phyloP scores from a whole-genome alignment of 2,113 vertebrate species.

The Strix uralensis region DNA sequence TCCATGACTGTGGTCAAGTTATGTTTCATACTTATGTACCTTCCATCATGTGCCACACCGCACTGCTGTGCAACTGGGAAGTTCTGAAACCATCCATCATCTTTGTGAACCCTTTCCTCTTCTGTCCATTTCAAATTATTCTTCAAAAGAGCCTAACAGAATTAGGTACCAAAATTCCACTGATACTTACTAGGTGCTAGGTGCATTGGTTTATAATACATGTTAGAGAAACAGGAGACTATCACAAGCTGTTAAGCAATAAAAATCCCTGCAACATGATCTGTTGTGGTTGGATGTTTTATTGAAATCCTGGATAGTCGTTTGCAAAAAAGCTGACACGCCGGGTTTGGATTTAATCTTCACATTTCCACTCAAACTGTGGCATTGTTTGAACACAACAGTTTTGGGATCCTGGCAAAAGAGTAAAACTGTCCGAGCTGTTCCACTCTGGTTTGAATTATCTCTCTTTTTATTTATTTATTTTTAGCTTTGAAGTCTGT shows the following conservation, averaged over 20 bases:
- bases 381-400: constrained; percentile 60
- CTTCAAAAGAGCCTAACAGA: not conserved
- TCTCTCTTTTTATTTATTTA: constrained; percentile 57
- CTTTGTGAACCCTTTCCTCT: not conserved
- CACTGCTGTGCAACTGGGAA: not conserved
- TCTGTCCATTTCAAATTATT: not conserved
- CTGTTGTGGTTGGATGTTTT: constrained; percentile 50
- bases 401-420: constrained; percentile 58
- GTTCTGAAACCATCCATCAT: not conserved
- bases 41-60: not conserved
- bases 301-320: constrained; percentile 63
- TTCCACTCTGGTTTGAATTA: constrained; percentile 68
- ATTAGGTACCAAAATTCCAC: not conserved
- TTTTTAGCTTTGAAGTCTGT: constrained; percentile 67
- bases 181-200: not conserved
- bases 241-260: constrained; percentile 42
- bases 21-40: not conserved
- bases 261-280: constrained; percentile 35
- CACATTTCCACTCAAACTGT: constrained; percentile 62
- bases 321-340: constrained; percentile 54
- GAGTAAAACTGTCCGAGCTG: constrained; percentile 53
- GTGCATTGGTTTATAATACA: not conserved
- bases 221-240: constrained; percentile 13
- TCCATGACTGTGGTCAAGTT: not conserved
- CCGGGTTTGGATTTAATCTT: constrained; percentile 59